phyloP scores from a whole-genome alignment of 2,888 invertebrate genomes.

The Chesias legatella region DNA sequence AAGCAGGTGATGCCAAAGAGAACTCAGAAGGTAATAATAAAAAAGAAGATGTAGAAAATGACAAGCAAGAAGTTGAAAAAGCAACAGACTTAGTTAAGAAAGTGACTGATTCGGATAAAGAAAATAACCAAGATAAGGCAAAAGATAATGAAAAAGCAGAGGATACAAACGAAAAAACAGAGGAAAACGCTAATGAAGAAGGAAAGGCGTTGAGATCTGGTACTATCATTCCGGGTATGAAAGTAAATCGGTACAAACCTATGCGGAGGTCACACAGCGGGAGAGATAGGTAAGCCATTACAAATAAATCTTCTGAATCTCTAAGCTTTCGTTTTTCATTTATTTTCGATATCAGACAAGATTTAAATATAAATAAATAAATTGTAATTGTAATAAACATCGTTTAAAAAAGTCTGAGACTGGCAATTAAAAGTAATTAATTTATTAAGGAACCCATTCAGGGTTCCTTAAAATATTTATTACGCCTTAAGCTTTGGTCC shows the following conservation, averaged over 20 bases:
- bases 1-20: background rate
- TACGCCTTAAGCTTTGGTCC: no score
- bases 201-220: constrained; percentile 1
- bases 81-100: background rate
- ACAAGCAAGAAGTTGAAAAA: background rate
- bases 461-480: no score
- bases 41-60: background rate
- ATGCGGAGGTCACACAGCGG: background rate
- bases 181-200: background rate
- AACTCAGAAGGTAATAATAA: background rate
- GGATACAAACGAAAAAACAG: background rate
- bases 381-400: no score
- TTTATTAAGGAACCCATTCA: no score
- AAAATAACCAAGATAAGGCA: background rate
- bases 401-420: no score
- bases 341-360: background rate
- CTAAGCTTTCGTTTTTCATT: background rate
- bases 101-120: background rate
- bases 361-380: no score
- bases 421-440: no score
- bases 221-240: background rate
- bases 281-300: constrained; percentile 16
- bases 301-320: constrained; percentile 11
- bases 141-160: background rate
- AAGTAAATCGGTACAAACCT: constrained; percentile 2